Evolutionary conservation across 2,113 vertebrate genomes (phyloP).

Genomic region (Anser brachyrhynchus): DNA sequence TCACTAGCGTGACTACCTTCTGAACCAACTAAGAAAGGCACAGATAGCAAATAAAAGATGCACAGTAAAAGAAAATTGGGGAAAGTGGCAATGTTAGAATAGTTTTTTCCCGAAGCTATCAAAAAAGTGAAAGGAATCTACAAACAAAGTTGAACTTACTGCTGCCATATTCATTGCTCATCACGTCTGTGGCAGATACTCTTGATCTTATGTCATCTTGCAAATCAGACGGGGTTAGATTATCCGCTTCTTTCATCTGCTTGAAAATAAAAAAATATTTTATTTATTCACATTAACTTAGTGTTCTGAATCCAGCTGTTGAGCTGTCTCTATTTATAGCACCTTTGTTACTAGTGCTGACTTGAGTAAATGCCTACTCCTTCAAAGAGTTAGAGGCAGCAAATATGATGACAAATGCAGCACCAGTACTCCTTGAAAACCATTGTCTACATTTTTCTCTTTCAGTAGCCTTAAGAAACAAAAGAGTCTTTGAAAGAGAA

Average conservation of each 20-base stretch:
- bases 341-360: neutral
- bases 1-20: neutral
- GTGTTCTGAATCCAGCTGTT: neutral
- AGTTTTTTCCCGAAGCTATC: neutral
- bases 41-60: neutral
- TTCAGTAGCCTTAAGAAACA: neutral
- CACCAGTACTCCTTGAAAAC: neutral
- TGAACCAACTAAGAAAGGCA: neutral
- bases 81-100: neutral
- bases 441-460: neutral
- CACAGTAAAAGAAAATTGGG: neutral
- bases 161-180: conserved; percentile 79
- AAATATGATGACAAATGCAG: neutral
- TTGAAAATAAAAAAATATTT: neutral
- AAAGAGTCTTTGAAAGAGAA: neutral
- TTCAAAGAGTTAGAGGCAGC: neutral
- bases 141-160: conserved; percentile 76
- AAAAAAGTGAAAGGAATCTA: neutral
- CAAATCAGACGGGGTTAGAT: conserved; percentile 76
- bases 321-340: neutral
- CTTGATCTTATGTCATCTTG: conserved; percentile 77
- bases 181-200: conserved; percentile 72
- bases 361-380: neutral
- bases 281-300: neutral
- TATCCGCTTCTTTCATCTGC: conserved; percentile 81